Conservation (phyloP, 1,140 invertebrate genomes). For the Oncopodura yosiiana region DNA sequence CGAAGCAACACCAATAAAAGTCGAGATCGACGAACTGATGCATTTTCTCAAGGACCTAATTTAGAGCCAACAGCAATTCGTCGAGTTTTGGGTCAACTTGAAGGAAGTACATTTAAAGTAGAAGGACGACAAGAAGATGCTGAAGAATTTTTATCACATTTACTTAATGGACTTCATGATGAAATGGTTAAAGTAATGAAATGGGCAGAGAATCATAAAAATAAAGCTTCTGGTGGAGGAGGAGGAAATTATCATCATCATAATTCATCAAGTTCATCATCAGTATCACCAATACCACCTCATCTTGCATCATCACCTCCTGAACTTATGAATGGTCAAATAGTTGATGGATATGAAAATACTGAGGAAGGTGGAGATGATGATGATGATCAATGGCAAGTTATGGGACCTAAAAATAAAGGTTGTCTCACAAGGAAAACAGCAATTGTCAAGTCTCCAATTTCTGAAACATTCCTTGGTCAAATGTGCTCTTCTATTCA, state of each 20-base stretch:
- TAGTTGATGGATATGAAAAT: conserved; percentile 50
- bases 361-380: conserved; percentile 36
- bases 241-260: too few relatives aligned
- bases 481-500: conserved; percentile 73
- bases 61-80: conserved; percentile 33
- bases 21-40: conserved; percentile 13
- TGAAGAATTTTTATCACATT: conserved; percentile 84
- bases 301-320: neutral
- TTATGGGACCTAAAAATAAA: conserved; percentile 78
- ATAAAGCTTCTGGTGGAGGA: conserved; percentile 40
- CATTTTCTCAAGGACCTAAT: conserved; percentile 21
- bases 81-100: conserved; percentile 21
- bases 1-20: conserved; percentile 23
- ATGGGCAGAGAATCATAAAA: conserved; percentile 45
- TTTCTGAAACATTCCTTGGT: conserved; percentile 85
- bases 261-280: too few relatives aligned
- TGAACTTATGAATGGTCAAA: conserved; percentile 36
- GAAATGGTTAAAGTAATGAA: conserved; percentile 86
- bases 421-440: conserved; percentile 71
- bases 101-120: conserved; percentile 53
- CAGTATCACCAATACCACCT: neutral
- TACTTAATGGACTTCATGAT: conserved; percentile 87
- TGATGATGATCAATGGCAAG: conserved; percentile 48
- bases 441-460: conserved; percentile 69
- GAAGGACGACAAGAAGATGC: conserved; percentile 87